A percentile compares a stretch with the other conserved stretches of the same genome.
Evolutionary conservation across 1,140 invertebrate genomes (phyloP).

Genomic region (Rhopalosiphum padi): DNA sequence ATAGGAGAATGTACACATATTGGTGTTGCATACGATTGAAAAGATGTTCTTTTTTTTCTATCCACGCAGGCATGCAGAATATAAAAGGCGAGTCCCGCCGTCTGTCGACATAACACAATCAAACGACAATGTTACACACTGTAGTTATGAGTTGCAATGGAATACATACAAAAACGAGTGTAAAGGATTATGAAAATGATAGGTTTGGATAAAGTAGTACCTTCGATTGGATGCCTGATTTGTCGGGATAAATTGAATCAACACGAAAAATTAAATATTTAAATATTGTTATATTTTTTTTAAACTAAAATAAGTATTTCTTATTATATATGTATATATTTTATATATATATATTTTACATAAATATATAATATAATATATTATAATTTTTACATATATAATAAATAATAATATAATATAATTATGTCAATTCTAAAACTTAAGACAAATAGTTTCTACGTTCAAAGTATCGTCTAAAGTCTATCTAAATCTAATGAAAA

Average conservation of each 20-base stretch:
- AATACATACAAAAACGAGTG: not conserved
- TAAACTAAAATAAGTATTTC: constrained; percentile 56
- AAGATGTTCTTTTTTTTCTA: not conserved
- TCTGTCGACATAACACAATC: not conserved
- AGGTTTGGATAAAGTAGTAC: not conserved
- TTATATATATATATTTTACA: not conserved
- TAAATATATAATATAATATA: constrained; percentile 12
- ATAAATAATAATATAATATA: constrained; percentile 25
- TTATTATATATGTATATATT: constrained; percentile 17
- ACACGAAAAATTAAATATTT: constrained; percentile 18
- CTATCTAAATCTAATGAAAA: constrained; percentile 34
- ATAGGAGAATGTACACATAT: not conserved
- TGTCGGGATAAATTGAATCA: not conserved
- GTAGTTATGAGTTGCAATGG: too few species aligned
- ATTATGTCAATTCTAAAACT: constrained; percentile 40
- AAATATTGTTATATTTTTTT: constrained; percentile 36
- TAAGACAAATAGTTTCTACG: constrained; percentile 40
- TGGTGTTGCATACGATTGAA: not conserved
- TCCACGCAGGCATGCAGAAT: not conserved
- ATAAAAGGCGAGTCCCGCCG: not conserved
- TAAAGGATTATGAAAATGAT: not conserved
- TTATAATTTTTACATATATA: constrained; percentile 26
- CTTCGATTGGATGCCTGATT: not conserved
- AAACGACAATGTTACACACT: not conserved
- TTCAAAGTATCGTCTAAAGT: constrained; percentile 31